Evolutionary conservation across 2,888 invertebrate species (phyloP), one percentile per base, ranked within the genome.

Genomic region (Cynaeus angustus): DNA sequence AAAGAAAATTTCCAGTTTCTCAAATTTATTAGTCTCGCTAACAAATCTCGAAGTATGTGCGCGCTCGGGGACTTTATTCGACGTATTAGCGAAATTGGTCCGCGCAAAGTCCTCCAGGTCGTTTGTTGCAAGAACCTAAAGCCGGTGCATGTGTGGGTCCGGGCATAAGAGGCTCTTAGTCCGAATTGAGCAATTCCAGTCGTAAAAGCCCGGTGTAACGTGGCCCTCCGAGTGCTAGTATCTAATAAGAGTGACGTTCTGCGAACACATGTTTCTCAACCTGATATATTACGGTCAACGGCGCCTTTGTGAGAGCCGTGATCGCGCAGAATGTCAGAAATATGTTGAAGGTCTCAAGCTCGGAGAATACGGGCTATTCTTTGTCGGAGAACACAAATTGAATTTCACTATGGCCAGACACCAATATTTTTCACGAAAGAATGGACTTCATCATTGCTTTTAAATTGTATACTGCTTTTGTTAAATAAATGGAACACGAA

Each of bases 201-300:
- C 55, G 70, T 55, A 62, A 62, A 59, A 65, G 37, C 50, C 48
- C 33, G 45, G 52, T 65, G 13, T 16, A 65, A 65, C 56, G 55
- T 33, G 10, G 62, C 28, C 38, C 37, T 45, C n/a, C 43, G 13
- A 53, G 48, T 50, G 30, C n/a, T 55, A 64, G 67, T 70, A 70
- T 70, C 70, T 70, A 70, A 72, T 72, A 70, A 70, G 70, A 64
- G 65, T 70, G 70, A 72, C 64, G 68, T 68, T 68, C 66, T 66
- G 69, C 59, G 74, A 79, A 78, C 79, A 79, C 76, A 75, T 79
- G 79, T 79, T 78, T 67, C 72, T 74, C 77, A 72, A 76, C 71
- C 74, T 80, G 79, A 80, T 78, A 77, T 80, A 80, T 80, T 78
- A 78, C 77, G 78, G 77, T 77, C 78, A 75, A 75, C 75, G 74